Percentiles rank a stretch among this genome's conserved stretches.
These are phyloP conservation scores for Caenorhabditis panamensis DNA, from an alignment of 2,888 invertebrate species.

Conservation along the genomic window DNA sequence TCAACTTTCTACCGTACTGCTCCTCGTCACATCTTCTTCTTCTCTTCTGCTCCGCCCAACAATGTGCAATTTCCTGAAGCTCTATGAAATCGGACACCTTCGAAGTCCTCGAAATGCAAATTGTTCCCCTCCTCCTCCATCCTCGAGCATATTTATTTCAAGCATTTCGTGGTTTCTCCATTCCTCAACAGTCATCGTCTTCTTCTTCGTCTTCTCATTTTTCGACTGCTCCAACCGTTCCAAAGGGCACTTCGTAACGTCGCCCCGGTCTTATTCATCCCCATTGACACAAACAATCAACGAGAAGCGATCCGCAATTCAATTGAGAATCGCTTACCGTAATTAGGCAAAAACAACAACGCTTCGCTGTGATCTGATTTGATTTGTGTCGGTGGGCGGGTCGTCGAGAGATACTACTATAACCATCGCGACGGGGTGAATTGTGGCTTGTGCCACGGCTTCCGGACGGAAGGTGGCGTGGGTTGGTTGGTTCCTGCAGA, in stretches of 20 bases:
- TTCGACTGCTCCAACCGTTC: slow-evolving; percentile 2
- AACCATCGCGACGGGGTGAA: slow-evolving; percentile 1
- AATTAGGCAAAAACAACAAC: slow-evolving; percentile 46
- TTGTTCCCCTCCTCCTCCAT: slow-evolving; percentile 35
- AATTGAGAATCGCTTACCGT: slow-evolving; percentile 52
- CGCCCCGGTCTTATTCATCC: slow-evolving; percentile 6
- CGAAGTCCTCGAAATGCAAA: slow-evolving; percentile 49
- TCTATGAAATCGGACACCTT: slow-evolving; percentile 41
- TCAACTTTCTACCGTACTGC: slow-evolving; percentile 17
- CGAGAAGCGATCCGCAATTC: slow-evolving; percentile 36
- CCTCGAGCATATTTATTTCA: slow-evolving; percentile 48
- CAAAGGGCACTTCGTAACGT: slow-evolving; percentile 30
- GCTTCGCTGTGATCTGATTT: slow-evolving; percentile 28
- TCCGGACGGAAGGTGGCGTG: slow-evolving; percentile 27
- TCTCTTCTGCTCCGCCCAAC: slow-evolving; percentile 25
- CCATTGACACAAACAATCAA: slow-evolving; percentile 33
- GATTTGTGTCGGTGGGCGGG: slow-evolving; percentile 30
- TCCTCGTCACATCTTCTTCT: no score
- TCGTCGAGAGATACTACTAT: background rate
- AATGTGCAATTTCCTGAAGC: slow-evolving; percentile 50
- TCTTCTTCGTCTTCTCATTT: slow-evolving; percentile 3
- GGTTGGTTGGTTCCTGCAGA: background rate
- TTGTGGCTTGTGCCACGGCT: slow-evolving; percentile 40
- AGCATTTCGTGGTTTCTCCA: no score
- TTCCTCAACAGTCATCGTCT: slow-evolving; percentile 13